These are phyloP conservation scores for Drosophila borborema DNA, from an alignment of 2,888 invertebrate species.

Conservation along the genomic window DNA sequence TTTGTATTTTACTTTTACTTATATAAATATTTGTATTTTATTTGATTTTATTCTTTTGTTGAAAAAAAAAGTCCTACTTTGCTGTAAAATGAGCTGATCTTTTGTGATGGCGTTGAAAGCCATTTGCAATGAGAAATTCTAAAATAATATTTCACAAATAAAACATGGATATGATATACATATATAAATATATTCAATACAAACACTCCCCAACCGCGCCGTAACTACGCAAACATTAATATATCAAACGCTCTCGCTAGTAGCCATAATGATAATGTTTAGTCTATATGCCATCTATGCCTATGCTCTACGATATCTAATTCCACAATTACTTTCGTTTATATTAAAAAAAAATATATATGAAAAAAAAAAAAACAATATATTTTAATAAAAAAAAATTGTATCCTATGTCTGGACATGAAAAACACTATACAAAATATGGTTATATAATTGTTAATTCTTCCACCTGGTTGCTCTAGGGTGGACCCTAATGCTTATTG, in stretches of 20 bases:
- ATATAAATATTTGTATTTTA: constrained; percentile 2
- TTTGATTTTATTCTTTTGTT: constrained; percentile 15
- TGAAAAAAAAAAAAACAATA: constrained; percentile 23
- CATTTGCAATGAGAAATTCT: neutral
- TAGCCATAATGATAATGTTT: constrained; percentile 36
- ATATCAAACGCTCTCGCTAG: constrained; percentile 37
- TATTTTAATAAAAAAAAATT: constrained; percentile 16
- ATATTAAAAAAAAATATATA: neutral
- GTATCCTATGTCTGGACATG: constrained; percentile 37
- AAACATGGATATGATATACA: constrained; percentile 11
- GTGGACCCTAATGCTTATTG: constrained; percentile 55
- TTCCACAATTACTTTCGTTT: constrained; percentile 22
- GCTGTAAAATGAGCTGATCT: constrained; percentile 17
- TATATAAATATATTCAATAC: constrained; percentile 14
- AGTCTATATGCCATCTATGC: constrained; percentile 21
- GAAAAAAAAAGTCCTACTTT: constrained; percentile 9
- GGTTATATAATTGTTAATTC: constrained; percentile 29
- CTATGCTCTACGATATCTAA: constrained; percentile 30
- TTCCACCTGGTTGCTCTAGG: constrained; percentile 36
- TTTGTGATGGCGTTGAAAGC: too few relatives aligned
- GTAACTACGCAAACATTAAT: constrained; percentile 19
- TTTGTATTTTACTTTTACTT: constrained; percentile 21
- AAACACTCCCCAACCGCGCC: constrained; percentile 9
- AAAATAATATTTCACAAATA: neutral
- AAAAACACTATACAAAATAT: constrained; percentile 72